These are phyloP conservation scores for Theretra japonica DNA, from an alignment of 2,888 invertebrate species.

Conservation along the genomic window DNA sequence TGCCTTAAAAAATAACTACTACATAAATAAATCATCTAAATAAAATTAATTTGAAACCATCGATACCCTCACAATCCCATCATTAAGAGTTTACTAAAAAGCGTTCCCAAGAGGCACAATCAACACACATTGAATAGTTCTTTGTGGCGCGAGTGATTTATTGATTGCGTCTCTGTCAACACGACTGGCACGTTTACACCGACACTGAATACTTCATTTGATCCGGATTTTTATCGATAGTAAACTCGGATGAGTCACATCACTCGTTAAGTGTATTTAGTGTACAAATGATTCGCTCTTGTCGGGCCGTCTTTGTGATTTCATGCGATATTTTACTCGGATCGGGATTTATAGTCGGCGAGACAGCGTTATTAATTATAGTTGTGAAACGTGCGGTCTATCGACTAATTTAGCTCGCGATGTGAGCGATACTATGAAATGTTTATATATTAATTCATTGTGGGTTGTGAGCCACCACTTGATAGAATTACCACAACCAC, in stretches of 20 bases:
- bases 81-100: constrained; percentile 72
- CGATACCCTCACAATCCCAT: constrained; percentile 49
- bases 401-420: not conserved
- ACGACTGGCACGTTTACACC: constrained; percentile 75
- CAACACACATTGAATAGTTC: constrained; percentile 83
- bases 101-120: constrained; percentile 82
- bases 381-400: constrained; percentile 11
- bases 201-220: constrained; percentile 83
- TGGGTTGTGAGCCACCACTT: too few species aligned
- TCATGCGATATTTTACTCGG: constrained; percentile 29
- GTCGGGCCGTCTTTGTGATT: constrained; percentile 53
- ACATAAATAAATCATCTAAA: not conserved
- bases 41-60: constrained; percentile 15
- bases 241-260: constrained; percentile 78
- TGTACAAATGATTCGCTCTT: constrained; percentile 72
- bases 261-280: constrained; percentile 81
- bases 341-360: constrained; percentile 8
- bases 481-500: too few species aligned
- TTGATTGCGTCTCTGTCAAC: constrained; percentile 85
- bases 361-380: constrained; percentile 22
- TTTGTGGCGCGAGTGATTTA: constrained; percentile 82
- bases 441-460: too few species aligned
- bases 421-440: not conserved
- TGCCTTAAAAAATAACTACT: not conserved
- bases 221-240: constrained; percentile 84